phyloP scores from a whole-genome alignment of 2,113 vertebrate genomes.

The Phrynosoma blainvillii region DNA sequence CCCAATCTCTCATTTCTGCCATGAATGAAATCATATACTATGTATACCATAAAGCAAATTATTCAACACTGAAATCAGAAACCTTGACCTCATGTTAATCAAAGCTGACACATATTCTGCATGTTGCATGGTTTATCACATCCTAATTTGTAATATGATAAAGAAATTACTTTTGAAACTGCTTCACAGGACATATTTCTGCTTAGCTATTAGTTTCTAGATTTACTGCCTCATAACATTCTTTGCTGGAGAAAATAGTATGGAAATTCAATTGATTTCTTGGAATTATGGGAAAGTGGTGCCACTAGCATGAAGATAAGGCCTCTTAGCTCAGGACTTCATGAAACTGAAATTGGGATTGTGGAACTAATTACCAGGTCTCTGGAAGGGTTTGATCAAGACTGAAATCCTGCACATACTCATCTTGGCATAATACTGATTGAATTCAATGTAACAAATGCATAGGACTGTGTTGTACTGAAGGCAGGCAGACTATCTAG shows the following conservation, averaged over 20 bases:
- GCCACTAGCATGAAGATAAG: neutral
- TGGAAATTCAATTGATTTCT: conserved; percentile 19
- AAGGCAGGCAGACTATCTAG: neutral
- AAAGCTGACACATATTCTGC: neutral
- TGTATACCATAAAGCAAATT: neutral
- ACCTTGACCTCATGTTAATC: conserved; percentile 5
- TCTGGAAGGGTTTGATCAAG: neutral
- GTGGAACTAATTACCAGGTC: neutral
- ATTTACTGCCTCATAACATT: conserved; percentile 3
- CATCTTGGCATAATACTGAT: neutral
- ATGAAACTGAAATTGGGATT: neutral
- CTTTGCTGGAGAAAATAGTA: neutral
- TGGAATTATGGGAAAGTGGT: neutral
- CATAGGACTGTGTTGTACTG: neutral
- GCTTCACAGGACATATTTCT: conserved; percentile 24
- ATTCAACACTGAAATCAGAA: conserved; percentile 21
- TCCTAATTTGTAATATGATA: conserved; percentile 8
- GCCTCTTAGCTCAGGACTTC: neutral
- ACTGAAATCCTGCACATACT: neutral
- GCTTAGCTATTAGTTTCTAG: conserved; percentile 1
- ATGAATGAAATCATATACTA: conserved; percentile 1
- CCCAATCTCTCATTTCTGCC: neutral
- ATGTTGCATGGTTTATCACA: conserved; percentile 17
- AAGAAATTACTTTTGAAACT: conserved; percentile 25
- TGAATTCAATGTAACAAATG: neutral